Base-by-base conservation (phyloP, 2,888 invertebrate species). In the Macaria liturata region DNA sequence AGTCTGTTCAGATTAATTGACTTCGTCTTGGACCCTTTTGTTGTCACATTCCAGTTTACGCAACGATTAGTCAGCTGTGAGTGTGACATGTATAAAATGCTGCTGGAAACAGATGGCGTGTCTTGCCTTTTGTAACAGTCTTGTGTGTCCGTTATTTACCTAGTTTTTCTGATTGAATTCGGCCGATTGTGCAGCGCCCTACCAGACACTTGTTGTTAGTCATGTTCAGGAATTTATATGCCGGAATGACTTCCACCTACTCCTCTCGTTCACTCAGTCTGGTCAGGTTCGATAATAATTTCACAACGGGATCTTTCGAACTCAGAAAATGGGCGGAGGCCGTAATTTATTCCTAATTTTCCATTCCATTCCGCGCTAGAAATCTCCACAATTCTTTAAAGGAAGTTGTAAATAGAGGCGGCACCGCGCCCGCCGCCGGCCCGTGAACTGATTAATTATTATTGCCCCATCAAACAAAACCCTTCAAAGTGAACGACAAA, bases 401-500 rank as follows among this genome's bases (percentile, higher is more conserved):
- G 80, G 81, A 83, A 83, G 78, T 82, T 79, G 79, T 82, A 79
- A 85, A 86, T 83, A 78, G 74, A 76, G 65, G 65, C 67, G 61
- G 70, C 49, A 42, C 51, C 56, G 44, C 61, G 59, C 46, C 61
- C 66, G 63, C 53, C 65, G 65, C 66, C 71, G 69, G 54, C 63
- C 74, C 73, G 78, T 72, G 73, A 72, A 79, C 74, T 83, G 76
- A 83, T 83, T 81, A 79, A 85, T 83, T 83, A 81, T 81, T 78
- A 80, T 82, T 78, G 77, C 74, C 68, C 69, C 76, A 82, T 81
- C 80, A 80, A 82, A 82, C 76, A 76, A 77, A 78, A 70, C 75
- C 70, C 71, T 75, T 75, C 72, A 75, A 80, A 83, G 71, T 71
- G 69, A 76, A 72, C 70, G 74, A 75, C 75, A 78, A 77, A 80